Base-by-base conservation (phyloP, 2,888 invertebrate genomes). In the Cantharis lateralis region DNA sequence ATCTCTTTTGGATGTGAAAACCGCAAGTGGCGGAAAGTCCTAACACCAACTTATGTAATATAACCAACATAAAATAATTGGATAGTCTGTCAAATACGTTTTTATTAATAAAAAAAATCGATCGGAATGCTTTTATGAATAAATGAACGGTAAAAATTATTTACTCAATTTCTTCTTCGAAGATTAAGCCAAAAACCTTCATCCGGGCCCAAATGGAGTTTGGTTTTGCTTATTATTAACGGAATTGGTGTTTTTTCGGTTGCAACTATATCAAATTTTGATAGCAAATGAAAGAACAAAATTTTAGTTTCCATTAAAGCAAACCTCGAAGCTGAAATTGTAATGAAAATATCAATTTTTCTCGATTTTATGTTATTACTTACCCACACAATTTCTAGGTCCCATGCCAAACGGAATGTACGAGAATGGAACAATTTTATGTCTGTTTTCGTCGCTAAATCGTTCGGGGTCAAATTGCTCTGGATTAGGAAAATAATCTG, bases 111-210 rank as follows among this genome's bases (percentile, higher is more conserved):
- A n/a, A n/a, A n/a, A n/a, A n/a, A n/a, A n/a, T n/a, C n/a, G n/a
- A n/a, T n/a, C n/a, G n/a, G n/a, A n/a, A n/a, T n/a, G n/a, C n/a
- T n/a, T n/a, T n/a, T n/a, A n/a, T n/a, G n/a, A n/a, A n/a, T n/a
- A n/a, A n/a, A n/a, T n/a, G n/a, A n/a, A n/a, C n/a, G n/a, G n/a
- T n/a, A n/a, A n/a, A n/a, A n/a, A n/a, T n/a, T n/a, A n/a, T n/a
- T n/a, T n/a, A n/a, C n/a, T n/a, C n/a, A 13, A 20, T 77, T 62
- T 28, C 80, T 75, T 24, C 61, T 71, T 68, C 83, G 82, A 11
- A 86, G 75, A n/a, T 83, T 84, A 62, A 85, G 79, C 82, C 83
- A 83, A 75, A 85, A 84, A 13, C 85, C 85, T 16, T 79, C 78
- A 66, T 83, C 83, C 11, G 84, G 81, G 10, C 28, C 71, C 62